Conservation (phyloP, 2,113 vertebrate genomes). For the Corythornis vintsioides region DNA sequence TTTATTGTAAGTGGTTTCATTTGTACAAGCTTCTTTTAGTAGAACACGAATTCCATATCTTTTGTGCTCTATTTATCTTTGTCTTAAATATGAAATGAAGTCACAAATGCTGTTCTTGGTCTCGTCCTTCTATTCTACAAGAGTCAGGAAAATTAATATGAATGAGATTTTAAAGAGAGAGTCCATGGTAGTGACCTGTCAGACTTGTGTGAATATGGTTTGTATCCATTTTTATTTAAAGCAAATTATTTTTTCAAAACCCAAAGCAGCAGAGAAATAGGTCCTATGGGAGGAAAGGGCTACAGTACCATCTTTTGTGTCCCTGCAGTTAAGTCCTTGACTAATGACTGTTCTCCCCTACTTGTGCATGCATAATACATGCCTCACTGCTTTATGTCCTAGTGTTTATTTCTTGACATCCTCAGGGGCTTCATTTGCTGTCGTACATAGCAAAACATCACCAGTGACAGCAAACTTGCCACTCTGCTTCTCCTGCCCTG, state of each 20-base stretch:
- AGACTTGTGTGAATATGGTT: background rate
- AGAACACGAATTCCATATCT: background rate
- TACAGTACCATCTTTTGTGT: background rate
- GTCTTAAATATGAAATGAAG: background rate
- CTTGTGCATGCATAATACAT: background rate
- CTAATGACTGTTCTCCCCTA: background rate
- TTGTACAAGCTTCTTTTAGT: background rate
- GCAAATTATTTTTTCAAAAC: background rate
- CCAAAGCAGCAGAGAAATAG: background rate
- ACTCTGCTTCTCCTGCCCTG: background rate
- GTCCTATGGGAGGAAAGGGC: background rate
- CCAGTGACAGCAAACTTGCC: background rate
- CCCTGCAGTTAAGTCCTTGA: background rate
- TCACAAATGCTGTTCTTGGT: background rate
- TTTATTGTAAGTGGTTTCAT: background rate
- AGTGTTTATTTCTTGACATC: conserved; percentile 4
- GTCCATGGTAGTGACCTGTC: background rate
- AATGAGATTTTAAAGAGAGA: background rate
- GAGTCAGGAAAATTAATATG: background rate
- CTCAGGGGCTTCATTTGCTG: background rate
- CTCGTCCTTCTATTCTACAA: background rate
- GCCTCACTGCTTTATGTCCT: background rate
- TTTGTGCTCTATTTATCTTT: background rate
- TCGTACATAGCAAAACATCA: background rate
- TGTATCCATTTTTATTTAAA: conserved; percentile 3